Evolutionary conservation across 2,888 invertebrate species (phyloP).

Genomic region (Heliconius charithonia): DNA sequence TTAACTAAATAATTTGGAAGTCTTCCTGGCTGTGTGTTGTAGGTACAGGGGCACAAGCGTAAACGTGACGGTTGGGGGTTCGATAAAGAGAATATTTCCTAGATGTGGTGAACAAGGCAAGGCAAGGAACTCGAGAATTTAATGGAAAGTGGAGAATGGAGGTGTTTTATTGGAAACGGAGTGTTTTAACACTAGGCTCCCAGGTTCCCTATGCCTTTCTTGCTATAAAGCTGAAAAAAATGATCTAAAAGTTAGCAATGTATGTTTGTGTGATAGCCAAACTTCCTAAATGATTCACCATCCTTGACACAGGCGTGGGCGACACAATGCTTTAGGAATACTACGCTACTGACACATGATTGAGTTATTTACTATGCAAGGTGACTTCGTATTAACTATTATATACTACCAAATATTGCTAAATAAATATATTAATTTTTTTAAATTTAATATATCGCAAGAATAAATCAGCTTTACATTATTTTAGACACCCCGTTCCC

Average conservation of each 20-base stretch:
- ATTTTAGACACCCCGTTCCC: no score
- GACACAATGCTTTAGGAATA: constrained; percentile 63
- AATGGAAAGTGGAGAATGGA: background rate
- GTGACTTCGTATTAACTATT: constrained; percentile 11
- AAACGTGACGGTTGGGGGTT: no score
- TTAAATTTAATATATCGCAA: no score
- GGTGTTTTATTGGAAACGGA: background rate
- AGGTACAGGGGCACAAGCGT: background rate
- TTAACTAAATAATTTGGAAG: background rate
- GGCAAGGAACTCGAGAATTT: no score
- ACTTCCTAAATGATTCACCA: constrained; percentile 63
- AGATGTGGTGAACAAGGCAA: no score
- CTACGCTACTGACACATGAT: constrained; percentile 45
- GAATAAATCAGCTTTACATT: no score
- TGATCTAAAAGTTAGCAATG: background rate
- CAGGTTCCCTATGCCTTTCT: background rate
- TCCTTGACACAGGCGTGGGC: constrained; percentile 72
- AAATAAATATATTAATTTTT: background rate
- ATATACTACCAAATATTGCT: background rate
- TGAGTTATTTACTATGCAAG: constrained; percentile 40
- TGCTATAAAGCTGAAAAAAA: background rate
- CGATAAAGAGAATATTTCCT: no score
- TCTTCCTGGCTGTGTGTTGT: background rate
- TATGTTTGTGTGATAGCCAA: constrained; percentile 39
- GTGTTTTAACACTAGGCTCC: background rate